Base-by-base conservation (phyloP, 2,113 vertebrate genomes). In the Hemiprocne comata region DNA sequence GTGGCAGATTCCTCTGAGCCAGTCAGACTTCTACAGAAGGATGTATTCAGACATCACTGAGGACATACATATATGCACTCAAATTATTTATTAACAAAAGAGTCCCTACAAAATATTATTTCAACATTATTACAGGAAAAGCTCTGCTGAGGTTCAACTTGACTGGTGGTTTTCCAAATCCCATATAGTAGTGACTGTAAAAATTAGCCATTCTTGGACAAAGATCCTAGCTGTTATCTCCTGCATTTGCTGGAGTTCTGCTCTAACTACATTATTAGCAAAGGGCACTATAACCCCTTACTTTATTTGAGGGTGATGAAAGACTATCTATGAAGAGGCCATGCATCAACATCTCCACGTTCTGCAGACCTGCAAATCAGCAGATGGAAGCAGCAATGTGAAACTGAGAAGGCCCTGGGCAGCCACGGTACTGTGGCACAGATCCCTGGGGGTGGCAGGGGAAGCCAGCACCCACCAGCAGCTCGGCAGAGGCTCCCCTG, bases 41-140 rank as follows among this genome's bases (percentile, higher is more conserved):
- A 83, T 18, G n/a, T 64, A 94, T 64, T 94, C 77, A 88, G 38
- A 48, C 53, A 90, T 70, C 57, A 31, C 34, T 67, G 44, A 92
- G 26, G 8, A 62, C 66, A 65, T 7, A 50, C 12, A 75, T 7
- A 40, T 36, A 58, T 6, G 9, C n/a, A 87, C 44, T 60, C 46
- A 67, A 76, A 81, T 38, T 87, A 91, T 74, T 87, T 95, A 73
- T 65, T 90, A 90, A 83, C 60, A 71, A 60, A 78, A 77, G 20
- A 88, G 7, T 26, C 31, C 50, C 33, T 74, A 73, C 16, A 90
- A 85, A 89, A 57, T n/a, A 75, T 50, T 79, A 48, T 81, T 81
- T 81, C 54, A 93, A 23, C 42, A n/a, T n/a, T n/a, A n/a, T 85
- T 69, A 75, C 53, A 90, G 48, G 64, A 93, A 92, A 42, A 95